Evolutionary conservation across 2,113 vertebrate species (phyloP), one percentile per base, ranked within the genome.

Genomic region (Nibea coibor): DNA sequence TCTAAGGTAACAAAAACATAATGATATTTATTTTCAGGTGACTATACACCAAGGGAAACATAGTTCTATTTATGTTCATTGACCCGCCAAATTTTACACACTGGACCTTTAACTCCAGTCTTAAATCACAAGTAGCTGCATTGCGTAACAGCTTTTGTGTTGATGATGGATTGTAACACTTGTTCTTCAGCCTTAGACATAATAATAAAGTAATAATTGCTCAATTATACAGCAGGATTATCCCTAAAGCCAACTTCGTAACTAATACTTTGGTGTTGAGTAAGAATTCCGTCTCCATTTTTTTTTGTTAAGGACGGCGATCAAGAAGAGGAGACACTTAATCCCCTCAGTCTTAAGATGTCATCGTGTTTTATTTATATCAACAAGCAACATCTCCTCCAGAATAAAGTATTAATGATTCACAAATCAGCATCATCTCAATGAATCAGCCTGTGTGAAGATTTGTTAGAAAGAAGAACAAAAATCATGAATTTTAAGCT

Each of bases 291-390:
- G 10, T 47, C 2, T 53, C 22, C 15, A 5, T 50, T 62, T 58
- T 61, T 58, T 61, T 71, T 51, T 0, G 19, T 45, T 8, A 28
- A 76, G 39, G 56, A 72, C 14, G 1, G 1, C 42, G 65, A 68
- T 81, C 47, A 82, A 28, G 20, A 64, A 4, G 42, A 69, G 43
- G 69, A 78, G 69, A 85, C 80, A 81, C 54, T 10, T 88, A 67
- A 90, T 76, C 71, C 76, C 56, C 26, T 4, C n/a, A 31, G 80
- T 56, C 73, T 88, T 78, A 81, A 73, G 43, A 72, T 76, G 79
- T 80, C 83, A 89, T 68, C 45, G 45, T 26, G 73, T 76, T 80
- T 69, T 78, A 77, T 82, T 74, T 75, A 75, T 79, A 57, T 17
- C 75, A 75, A 75, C 43, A 57, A 3, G 3, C 63, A 45, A 16